Evolutionary conservation across 1,140 invertebrate genomes (phyloP), one percentile per base, ranked within the genome.

Genomic region (Drosophila ercepeae): DNA sequence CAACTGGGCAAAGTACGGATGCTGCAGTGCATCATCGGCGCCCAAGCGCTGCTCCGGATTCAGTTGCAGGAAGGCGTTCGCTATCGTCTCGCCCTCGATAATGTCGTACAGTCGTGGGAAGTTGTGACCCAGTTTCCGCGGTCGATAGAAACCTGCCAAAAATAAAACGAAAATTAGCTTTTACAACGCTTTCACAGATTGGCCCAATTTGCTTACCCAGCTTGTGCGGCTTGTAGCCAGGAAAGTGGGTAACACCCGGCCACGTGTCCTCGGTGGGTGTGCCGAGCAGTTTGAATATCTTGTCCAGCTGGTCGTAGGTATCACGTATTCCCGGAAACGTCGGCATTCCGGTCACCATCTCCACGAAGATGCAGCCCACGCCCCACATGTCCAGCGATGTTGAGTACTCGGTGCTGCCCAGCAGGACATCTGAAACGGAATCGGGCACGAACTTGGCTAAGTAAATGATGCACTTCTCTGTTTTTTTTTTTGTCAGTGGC

Each of bases 321-420:
- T 99, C 98, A 83, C 98, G 94, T 82, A 98, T 97, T 54, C 98
- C 98, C 49, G 98, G 98, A 92, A 99, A 99, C 69, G 97, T 96
- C 34, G 98, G 97, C 89, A 97, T 94, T n/a, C 98, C 98, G 60
- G 97, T 98, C 64, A 99, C 94, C 97, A 99, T 99, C 92, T 99
- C 98, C 39, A 98, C 96, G 92, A 99, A 99, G 92, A 99, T 99
- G 92, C 98, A 99, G 19, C 98, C 98, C 46, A 99, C 98, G 54
- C 98, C 98, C 98, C 98, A 99, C 96, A 99, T 98, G 92, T 99
- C 96, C 75, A 97, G 92, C 32, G 96, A 96, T 53, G 97, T 98
- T 16, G 97, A 97, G 92, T 99, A 99, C 90, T 99, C 96, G 3
- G 98, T 99, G 64, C 97, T 98, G 51, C 98, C 98, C 39, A 99